Conservation (phyloP, 2,888 invertebrate species). For the Kryphioiulus occultus region DNA sequence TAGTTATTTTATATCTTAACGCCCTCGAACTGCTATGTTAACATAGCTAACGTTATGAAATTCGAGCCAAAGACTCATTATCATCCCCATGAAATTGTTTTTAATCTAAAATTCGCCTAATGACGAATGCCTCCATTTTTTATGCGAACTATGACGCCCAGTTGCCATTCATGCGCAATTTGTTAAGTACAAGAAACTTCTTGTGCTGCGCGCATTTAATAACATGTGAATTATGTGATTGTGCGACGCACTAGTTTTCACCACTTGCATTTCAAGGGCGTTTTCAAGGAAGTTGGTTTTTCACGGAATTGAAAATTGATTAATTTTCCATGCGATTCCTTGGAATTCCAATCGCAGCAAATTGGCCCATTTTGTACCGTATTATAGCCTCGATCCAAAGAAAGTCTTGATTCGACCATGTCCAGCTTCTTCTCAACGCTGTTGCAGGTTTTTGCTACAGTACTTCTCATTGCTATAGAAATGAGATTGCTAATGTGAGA, state of each 20-base stretch:
- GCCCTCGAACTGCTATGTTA: not conserved
- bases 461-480: too few relatives aligned
- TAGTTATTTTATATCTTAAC: too few relatives aligned
- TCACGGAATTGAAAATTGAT: not conserved
- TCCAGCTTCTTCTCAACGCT: too few relatives aligned
- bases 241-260: slow-evolving; percentile 3
- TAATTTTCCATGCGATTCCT: not conserved
- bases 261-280: not conserved
- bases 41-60: not conserved
- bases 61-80: slow-evolving; percentile 28
- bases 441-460: too few relatives aligned
- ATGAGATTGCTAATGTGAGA: too few relatives aligned
- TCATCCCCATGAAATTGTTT: slow-evolving; percentile 4
- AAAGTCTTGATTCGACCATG: not conserved
- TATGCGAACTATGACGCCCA: not conserved
- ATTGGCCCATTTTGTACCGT: not conserved
- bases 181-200: not conserved
- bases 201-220: not conserved
- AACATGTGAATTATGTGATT: not conserved
- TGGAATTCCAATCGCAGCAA: not conserved
- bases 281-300: not conserved
- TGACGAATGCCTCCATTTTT: slow-evolving; percentile 20
- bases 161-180: not conserved
- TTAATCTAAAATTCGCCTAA: not conserved
- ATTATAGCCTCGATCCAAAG: too few relatives aligned